Conservation (phyloP, 2,797 vertebrate genomes). For the Lates japonicus region DNA sequence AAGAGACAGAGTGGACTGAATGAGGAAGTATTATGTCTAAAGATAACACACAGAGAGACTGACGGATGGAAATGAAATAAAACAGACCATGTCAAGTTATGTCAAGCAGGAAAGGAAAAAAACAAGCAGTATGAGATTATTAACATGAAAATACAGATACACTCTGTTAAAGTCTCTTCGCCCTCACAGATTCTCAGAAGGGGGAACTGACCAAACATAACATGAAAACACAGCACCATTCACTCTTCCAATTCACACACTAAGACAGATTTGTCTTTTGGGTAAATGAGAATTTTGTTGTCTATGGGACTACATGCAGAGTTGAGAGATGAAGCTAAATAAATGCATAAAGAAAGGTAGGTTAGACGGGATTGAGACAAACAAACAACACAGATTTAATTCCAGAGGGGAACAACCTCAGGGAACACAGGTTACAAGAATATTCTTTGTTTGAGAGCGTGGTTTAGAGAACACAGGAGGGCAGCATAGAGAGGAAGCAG, state of each 20-base stretch:
- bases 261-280: conserved; percentile 33
- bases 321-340: conserved; percentile 40
- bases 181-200: not conserved
- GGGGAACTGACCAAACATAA: not conserved
- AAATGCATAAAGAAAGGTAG: conserved; percentile 44
- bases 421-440: not conserved
- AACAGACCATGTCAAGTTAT: not conserved
- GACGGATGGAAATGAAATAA: conserved; percentile 2
- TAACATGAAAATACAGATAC: not conserved
- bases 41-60: not conserved
- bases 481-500: conserved; percentile 41
- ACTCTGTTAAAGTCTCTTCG: not conserved
- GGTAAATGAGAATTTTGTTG: conserved; percentile 17
- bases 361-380: conserved; percentile 33
- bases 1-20: not conserved
- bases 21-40: conserved; percentile 19
- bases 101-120: not conserved
- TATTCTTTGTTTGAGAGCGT: conserved; percentile 31
- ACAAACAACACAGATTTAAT: conserved; percentile 27
- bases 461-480: conserved; percentile 28
- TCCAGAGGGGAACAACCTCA: conserved; percentile 37
- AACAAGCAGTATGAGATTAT: conserved; percentile 1
- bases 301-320: conserved; percentile 41
- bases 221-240: conserved; percentile 9
- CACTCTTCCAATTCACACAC: conserved; percentile 16